phyloP scores from a whole-genome alignment of 2,888 invertebrate genomes.

The Ornithoptera priamus region DNA sequence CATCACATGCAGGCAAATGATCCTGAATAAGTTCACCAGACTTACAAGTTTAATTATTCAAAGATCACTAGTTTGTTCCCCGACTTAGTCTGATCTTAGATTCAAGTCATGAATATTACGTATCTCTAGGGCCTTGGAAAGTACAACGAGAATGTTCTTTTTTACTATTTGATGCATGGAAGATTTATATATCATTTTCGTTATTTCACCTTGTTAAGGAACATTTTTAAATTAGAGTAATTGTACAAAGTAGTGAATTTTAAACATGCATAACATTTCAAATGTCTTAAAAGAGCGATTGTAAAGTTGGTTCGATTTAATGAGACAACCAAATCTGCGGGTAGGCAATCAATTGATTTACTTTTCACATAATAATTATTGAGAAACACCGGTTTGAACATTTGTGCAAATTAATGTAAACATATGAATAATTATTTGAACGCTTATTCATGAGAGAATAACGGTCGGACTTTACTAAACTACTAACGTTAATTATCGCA shows the following conservation, averaged over 20 bases:
- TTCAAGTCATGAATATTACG: constrained; percentile 19
- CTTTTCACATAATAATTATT: constrained; percentile 15
- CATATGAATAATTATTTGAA: constrained; percentile 12
- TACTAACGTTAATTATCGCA: constrained; percentile 1
- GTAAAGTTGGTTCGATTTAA: constrained; percentile 12
- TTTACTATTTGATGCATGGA: background rate
- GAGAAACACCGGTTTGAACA: background rate
- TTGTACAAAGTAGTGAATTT: no score
- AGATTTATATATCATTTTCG: no score
- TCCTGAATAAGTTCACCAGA: background rate
- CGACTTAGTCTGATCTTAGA: constrained; percentile 14
- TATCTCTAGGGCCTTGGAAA: constrained; percentile 7
- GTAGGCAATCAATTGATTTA: constrained; percentile 22
- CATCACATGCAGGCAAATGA: background rate
- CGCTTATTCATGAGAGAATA: constrained; percentile 2
- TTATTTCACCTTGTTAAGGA: no score
- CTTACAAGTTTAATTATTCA: constrained; percentile 18
- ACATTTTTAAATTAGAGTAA: no score
- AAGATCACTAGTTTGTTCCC: constrained; percentile 8
- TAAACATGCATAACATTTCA: no score
- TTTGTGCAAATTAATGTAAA: constrained; percentile 4
- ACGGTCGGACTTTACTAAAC: background rate
- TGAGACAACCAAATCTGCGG: constrained; percentile 6
- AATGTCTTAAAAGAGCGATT: background rate
- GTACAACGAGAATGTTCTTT: background rate